Evolutionary conservation across 1,140 invertebrate genomes (phyloP).

Genomic region (Gryon sp.): DNA sequence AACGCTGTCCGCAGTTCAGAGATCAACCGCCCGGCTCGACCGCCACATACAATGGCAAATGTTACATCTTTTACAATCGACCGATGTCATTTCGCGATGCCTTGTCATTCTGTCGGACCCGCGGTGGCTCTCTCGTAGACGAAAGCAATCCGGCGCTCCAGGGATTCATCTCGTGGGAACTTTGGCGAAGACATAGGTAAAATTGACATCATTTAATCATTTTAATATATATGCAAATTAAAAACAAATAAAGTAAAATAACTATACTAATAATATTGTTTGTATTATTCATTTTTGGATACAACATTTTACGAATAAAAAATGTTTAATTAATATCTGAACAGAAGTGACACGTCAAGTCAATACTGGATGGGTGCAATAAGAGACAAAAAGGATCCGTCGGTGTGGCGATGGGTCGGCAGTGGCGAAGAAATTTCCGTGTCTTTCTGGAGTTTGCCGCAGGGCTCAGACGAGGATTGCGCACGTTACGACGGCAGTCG

Average conservation of each 20-base stretch:
- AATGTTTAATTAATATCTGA: too few species aligned
- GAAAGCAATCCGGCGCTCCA: conserved; percentile 96
- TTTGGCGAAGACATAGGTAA: conserved; percentile 93
- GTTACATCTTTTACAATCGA: conserved; percentile 96
- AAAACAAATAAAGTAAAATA: conserved; percentile 11
- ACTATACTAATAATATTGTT: conserved; percentile 1
- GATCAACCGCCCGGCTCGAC: conserved; percentile 95
- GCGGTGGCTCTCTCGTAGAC: conserved; percentile 91
- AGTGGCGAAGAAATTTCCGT: conserved; percentile 93
- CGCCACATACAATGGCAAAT: conserved; percentile 97
- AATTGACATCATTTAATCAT: too few species aligned
- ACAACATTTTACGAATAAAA: too few species aligned
- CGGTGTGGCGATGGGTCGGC: conserved; percentile 92
- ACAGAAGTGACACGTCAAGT: conserved; percentile 91
- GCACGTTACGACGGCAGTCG: conserved; percentile 94
- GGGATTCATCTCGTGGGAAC: conserved; percentile 96
- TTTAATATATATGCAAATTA: background rate
- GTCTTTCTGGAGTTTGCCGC: conserved; percentile 95
- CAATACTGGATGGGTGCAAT: conserved; percentile 97
- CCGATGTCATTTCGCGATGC: conserved; percentile 90
- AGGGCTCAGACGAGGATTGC: conserved; percentile 89
- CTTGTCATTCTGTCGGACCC: conserved; percentile 87
- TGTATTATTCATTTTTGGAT: conserved; percentile 27
- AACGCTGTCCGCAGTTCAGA: conserved; percentile 94
- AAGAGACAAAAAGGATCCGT: conserved; percentile 87